These are phyloP conservation scores for Heliconius melpomene DNA, from an alignment of 1,140 invertebrate genomes.

Conservation along the genomic window DNA sequence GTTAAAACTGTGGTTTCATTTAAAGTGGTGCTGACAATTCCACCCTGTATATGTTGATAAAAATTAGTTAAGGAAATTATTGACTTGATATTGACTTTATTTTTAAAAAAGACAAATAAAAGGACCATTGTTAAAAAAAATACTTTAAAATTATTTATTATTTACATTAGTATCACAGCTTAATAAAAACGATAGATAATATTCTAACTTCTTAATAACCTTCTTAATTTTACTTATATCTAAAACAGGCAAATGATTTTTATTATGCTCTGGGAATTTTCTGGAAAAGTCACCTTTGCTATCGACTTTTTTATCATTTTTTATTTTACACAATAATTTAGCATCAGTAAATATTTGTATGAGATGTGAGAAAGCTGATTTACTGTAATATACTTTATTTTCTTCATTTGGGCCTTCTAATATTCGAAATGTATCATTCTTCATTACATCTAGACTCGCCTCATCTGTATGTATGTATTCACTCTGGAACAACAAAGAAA, in stretches of 20 bases:
- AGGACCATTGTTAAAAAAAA: background rate
- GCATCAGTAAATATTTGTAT: slow-evolving; percentile 79
- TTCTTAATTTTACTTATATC: slow-evolving; percentile 82
- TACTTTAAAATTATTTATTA: background rate
- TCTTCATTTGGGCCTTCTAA: slow-evolving; percentile 65
- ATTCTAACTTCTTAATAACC: slow-evolving; percentile 85
- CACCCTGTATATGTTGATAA: no score
- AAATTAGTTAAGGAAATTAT: no score
- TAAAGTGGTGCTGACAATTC: no score
- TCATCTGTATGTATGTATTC: slow-evolving; percentile 66
- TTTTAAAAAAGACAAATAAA: background rate
- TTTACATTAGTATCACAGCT: slow-evolving; percentile 49
- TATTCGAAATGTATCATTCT: slow-evolving; percentile 60
- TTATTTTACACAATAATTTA: slow-evolving; percentile 60
- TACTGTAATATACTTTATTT: slow-evolving; percentile 60
- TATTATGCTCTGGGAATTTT: slow-evolving; percentile 80
- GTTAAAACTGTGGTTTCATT: no score
- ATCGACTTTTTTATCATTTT: slow-evolving; percentile 41
- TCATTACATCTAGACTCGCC: slow-evolving; percentile 67
- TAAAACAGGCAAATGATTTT: slow-evolving; percentile 74
- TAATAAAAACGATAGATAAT: slow-evolving; percentile 85
- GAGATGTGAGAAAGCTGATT: slow-evolving; percentile 84
- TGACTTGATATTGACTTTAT: no score
- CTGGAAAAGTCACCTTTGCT: slow-evolving; percentile 74
- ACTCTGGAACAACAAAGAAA: slow-evolving; percentile 54